These are phyloP conservation scores for Petrocephalus microphthalmus DNA, from an alignment of 2,113 vertebrate species.

Conservation along the genomic window DNA sequence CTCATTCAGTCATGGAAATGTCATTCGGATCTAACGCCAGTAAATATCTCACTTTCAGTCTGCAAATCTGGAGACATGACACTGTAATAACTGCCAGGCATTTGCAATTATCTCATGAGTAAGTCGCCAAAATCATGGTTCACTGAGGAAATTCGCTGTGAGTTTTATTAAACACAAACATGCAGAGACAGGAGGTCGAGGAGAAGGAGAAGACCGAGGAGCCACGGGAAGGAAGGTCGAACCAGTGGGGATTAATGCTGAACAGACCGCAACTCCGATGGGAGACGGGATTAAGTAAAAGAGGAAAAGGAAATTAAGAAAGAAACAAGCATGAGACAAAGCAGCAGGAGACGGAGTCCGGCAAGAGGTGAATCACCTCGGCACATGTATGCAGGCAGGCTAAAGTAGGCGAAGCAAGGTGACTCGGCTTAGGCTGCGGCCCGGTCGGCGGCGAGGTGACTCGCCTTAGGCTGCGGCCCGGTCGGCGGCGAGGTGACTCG, in stretches of 20 bases:
- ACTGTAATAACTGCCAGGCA: neutral
- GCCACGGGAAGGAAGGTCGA: neutral
- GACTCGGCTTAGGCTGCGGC: neutral
- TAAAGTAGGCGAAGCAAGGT: neutral
- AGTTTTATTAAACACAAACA: neutral
- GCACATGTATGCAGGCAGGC: neutral
- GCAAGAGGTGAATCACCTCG: neutral
- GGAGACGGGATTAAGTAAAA: conserved; percentile 16
- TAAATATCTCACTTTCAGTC: neutral
- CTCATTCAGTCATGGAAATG: neutral
- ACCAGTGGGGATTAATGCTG: conserved; percentile 11
- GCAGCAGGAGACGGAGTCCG: neutral
- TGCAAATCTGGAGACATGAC: neutral
- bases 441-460: neutral
- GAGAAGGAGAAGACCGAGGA: neutral
- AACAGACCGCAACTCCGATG: conserved; percentile 13
- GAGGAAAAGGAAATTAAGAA: conserved; percentile 10
- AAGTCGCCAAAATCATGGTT: neutral
- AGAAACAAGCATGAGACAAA: neutral
- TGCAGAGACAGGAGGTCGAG: neutral
- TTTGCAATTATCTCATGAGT: neutral
- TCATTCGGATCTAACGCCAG: neutral
- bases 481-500: neutral
- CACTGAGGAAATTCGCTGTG: conserved; percentile 1
- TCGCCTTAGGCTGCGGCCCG: neutral